Conservation (phyloP, 92 coral and sea anemone species). For the Meandrina meandrites region DNA sequence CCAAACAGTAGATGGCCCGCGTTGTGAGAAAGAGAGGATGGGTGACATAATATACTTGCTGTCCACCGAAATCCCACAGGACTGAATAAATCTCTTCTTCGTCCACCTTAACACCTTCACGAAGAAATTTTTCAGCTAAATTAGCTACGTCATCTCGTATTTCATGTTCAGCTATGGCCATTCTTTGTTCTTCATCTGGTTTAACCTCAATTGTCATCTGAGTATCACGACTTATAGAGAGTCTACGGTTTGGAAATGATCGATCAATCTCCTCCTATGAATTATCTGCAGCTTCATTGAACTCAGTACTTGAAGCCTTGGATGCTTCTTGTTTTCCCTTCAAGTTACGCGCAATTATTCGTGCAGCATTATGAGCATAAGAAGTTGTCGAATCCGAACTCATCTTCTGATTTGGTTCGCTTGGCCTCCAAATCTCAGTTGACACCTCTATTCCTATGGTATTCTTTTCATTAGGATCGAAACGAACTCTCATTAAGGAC, state of each 20-base stretch:
- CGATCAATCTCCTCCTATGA: too few species aligned
- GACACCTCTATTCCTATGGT: constrained; percentile 33
- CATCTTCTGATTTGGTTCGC: not conserved
- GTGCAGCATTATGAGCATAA: too few species aligned
- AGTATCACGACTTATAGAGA: too few species aligned
- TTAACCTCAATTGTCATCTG: not conserved
- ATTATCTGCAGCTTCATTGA: too few species aligned
- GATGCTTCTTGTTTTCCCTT: too few species aligned
- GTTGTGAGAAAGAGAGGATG: not conserved
- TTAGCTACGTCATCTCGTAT: not conserved
- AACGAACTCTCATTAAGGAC: constrained; percentile 22
- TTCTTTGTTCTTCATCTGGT: too few species aligned
- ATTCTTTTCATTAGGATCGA: constrained; percentile 44
- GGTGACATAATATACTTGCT: not conserved
- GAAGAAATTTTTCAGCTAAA: not conserved
- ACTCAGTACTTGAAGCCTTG: too few species aligned
- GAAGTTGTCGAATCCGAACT: not conserved
- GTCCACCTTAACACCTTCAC: not conserved
- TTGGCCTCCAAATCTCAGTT: constrained; percentile 15
- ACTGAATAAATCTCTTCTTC: not conserved
- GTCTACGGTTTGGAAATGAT: too few species aligned
- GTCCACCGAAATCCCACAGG: constrained; percentile 9
- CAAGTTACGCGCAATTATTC: not conserved
- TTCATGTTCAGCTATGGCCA: too few species aligned
- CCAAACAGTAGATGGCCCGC: too few species aligned